These are phyloP conservation scores for Digitonthophagus gazella DNA, from an alignment of 2,888 invertebrate species.

Conservation along the genomic window DNA sequence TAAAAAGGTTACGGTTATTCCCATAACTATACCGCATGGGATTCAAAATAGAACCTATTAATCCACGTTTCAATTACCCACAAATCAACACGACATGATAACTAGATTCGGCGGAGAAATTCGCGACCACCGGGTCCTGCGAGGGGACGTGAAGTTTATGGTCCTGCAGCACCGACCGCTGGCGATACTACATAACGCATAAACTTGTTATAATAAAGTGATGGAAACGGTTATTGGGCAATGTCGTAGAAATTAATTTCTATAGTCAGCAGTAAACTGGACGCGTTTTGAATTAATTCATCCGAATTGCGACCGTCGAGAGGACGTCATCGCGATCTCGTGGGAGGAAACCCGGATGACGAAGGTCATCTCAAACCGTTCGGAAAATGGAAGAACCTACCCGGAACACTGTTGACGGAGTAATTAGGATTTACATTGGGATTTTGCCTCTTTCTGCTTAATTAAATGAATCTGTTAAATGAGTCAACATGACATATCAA, in stretches of 20 bases:
- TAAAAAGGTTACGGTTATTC: too few relatives aligned
- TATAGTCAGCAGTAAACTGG: conserved; percentile 30
- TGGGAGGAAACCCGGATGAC: background rate
- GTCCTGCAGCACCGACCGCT: conserved; percentile 13
- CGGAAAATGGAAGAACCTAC: background rate
- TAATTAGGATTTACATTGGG: background rate
- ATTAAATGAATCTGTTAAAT: too few relatives aligned
- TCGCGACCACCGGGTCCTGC: background rate
- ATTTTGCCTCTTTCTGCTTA: background rate
- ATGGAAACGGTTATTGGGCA: conserved; percentile 30
- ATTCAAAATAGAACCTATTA: background rate
- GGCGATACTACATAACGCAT: conserved; percentile 25
- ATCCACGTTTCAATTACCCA: conserved; percentile 12
- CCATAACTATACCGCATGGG: too few relatives aligned
- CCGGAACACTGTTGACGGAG: background rate
- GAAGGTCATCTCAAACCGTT: background rate
- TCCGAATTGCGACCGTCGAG: background rate
- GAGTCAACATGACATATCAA: too few relatives aligned
- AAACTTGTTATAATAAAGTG: conserved; percentile 29
- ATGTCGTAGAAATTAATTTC: conserved; percentile 31
- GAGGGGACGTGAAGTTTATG: conserved; percentile 7
- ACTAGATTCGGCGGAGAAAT: conserved; percentile 11
- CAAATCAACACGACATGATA: conserved; percentile 17
- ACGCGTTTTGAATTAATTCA: conserved; percentile 30
- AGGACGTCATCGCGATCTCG: background rate